Evolutionary conservation across 2,888 invertebrate species (phyloP), one percentile per base, ranked within the genome.

Genomic region (Oasisia sp.): DNA sequence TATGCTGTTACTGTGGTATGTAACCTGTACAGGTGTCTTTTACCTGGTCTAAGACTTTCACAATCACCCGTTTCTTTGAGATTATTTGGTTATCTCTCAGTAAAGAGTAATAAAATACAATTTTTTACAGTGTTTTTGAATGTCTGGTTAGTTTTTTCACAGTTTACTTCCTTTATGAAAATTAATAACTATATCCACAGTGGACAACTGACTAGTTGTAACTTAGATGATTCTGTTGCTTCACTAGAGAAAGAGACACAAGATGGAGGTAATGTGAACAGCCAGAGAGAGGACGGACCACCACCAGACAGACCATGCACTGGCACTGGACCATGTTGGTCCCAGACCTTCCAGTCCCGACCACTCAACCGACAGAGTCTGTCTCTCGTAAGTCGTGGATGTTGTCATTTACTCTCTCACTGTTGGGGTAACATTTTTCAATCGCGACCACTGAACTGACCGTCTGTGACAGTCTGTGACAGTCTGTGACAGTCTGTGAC

Each of bases 341-440:
- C 89, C 2, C 91, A 92, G 90, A 92, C 56, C 58, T 92, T 96
- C 95, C 94, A 95, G 90, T 96, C 95, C 19, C 93, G 96, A 91
- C 95, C 95, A 3, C 94, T 95, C 32, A 94, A 95, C 45, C 93
- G 95, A 89, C 95, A 96, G 92, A 96, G 96, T 93, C 94, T 96
- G 27, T 96, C 96, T 56, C 92, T 96, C 95, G 96, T 96, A 94
- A 94, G 95, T 94, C 91, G 12, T 38, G 11, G n/a, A 11, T 9
- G 12, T 45, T 74, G 38, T 32, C 50, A 11, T 91, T 38, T 56
- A 56, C 12, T 32, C 12, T 32, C 19, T 92, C 50, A 89, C 27
- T 91, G 92, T 91, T 44, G 89, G 32, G 27, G 45, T 11, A 58
- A 91, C 50, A 92, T 32, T 32, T 92, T 96, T 95, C 94, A 95